Percentiles rank a stretch among this genome's conserved stretches.
These are phyloP conservation scores for Rhopalosiphum padi DNA, from an alignment of 1,140 invertebrate species.

Conservation along the genomic window DNA sequence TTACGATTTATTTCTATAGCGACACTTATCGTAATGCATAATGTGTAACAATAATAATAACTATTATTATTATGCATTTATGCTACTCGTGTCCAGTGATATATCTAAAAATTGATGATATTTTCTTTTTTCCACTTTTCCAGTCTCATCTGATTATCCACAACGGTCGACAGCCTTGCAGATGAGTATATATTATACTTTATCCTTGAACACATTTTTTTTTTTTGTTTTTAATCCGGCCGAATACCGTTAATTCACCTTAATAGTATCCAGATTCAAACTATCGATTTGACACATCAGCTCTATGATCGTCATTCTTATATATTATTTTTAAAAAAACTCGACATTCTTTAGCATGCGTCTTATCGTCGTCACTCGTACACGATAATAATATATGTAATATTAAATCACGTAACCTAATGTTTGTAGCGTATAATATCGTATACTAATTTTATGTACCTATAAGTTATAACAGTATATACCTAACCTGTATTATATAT, in stretches of 20 bases:
- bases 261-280: not conserved
- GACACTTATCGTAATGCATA: not conserved
- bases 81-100: not conserved
- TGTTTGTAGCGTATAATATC: not conserved
- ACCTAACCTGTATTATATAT: not conserved
- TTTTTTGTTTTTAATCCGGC: not conserved
- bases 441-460: not conserved
- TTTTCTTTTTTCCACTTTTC: not conserved
- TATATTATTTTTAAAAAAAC: not conserved
- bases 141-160: not conserved
- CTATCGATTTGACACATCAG: constrained; percentile 31
- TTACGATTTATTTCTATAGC: not conserved
- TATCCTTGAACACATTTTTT: not conserved
- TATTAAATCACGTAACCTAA: not conserved
- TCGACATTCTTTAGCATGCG: not conserved
- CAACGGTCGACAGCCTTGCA: not conserved
- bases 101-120: not conserved
- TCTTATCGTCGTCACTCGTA: not conserved
- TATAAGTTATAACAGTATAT: not conserved
- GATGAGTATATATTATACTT: not conserved
- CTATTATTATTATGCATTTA: no score
- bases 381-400: not conserved
- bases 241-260: constrained; percentile 7
- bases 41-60: not conserved
- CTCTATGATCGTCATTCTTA: not conserved